Conservation (phyloP, 2,797 vertebrate species). For the Microcaecilia unicolor region DNA sequence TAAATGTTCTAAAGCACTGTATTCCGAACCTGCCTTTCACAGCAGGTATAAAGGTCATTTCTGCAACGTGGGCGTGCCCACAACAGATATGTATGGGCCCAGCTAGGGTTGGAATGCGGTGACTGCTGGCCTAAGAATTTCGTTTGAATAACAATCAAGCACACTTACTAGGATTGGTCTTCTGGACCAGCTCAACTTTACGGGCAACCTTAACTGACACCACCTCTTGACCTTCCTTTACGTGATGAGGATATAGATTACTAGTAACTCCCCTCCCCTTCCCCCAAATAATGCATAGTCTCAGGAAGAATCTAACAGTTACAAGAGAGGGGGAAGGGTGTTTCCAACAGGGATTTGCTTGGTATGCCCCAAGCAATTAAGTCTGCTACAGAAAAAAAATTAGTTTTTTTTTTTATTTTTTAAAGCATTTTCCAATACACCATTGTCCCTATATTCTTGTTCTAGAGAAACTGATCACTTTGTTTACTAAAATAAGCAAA, state of each 20-base stretch:
- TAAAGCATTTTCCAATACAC: too few species aligned
- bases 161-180: conserved; percentile 10
- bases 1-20: conserved; percentile 23
- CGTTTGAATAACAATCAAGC: conserved; percentile 31
- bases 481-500: not conserved
- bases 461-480: too few species aligned
- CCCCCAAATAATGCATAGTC: conserved; percentile 15
- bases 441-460: too few species aligned
- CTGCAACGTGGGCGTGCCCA: conserved; percentile 55
- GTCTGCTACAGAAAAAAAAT: too few species aligned
- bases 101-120: conserved; percentile 56
- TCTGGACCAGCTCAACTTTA: conserved; percentile 27
- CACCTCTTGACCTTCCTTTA: conserved; percentile 39
- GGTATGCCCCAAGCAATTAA: too few species aligned
- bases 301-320: not conserved
- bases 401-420: too few species aligned
- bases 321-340: not conserved
- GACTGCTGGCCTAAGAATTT: conserved; percentile 45
- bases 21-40: conserved; percentile 42
- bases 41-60: conserved; percentile 72
- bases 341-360: too few species aligned
- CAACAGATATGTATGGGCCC: conserved; percentile 49
- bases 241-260: conserved; percentile 18
- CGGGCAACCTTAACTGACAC: conserved; percentile 23
- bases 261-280: conserved; percentile 15